A percentile compares a stretch with the other conserved stretches of the same genome.
These are phyloP conservation scores for Actinemys pallida DNA, from an alignment of 2,113 vertebrate species.

Conservation along the genomic window DNA sequence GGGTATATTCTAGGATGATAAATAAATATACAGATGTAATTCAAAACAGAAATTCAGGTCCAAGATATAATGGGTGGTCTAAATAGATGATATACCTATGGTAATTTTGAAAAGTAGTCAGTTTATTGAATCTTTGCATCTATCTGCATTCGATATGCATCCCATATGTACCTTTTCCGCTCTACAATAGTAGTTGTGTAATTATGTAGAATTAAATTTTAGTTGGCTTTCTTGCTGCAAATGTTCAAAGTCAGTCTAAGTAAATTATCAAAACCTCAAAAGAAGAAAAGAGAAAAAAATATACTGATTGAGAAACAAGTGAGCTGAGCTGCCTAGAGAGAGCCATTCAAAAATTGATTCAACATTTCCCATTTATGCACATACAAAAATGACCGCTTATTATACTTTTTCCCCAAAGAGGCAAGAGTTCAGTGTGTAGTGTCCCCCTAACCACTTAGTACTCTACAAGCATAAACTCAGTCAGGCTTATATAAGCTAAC, in stretches of 20 bases:
- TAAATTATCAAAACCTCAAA: conserved; percentile 15
- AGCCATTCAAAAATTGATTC: conserved; percentile 51
- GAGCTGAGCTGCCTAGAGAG: conserved; percentile 52
- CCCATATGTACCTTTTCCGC: conserved; percentile 16
- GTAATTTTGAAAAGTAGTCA: conserved; percentile 3
- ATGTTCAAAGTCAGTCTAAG: neutral
- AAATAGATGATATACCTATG: neutral
- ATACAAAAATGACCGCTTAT: conserved; percentile 66
- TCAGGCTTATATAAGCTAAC: conserved; percentile 70
- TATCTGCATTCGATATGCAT: conserved; percentile 13
- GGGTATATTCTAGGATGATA: neutral
- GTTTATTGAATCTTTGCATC: neutral
- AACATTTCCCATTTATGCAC: conserved; percentile 68
- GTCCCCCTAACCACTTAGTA: conserved; percentile 52
- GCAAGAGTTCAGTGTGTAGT: conserved; percentile 45
- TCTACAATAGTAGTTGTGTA: neutral
- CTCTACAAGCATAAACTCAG: conserved; percentile 68
- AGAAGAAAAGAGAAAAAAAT: neutral
- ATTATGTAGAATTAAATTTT: conserved; percentile 29
- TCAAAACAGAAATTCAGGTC: neutral
- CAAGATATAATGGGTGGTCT: neutral
- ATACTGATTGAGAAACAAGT: conserved; percentile 46
- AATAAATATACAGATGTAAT: neutral
- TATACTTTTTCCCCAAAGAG: conserved; percentile 63
- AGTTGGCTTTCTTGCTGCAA: conserved; percentile 42